Conservation (phyloP, 2,797 vertebrate species). For the Myiotriccus ornatus region DNA sequence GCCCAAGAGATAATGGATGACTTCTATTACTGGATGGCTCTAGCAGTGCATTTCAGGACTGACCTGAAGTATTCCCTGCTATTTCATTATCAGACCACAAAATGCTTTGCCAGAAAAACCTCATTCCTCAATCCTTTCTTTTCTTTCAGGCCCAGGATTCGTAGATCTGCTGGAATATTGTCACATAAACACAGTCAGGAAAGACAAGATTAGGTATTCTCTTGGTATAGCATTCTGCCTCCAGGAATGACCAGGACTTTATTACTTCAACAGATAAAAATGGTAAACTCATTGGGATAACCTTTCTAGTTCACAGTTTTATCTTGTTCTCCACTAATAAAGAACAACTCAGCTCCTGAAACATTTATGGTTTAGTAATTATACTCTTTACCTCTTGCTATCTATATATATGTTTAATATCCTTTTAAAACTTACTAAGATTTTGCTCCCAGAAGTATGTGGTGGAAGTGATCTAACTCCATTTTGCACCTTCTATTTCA, state of each 20-base stretch:
- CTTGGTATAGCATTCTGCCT: not conserved
- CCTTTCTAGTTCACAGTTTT: not conserved
- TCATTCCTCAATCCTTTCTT: not conserved
- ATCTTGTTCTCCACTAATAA: not conserved
- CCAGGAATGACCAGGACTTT: not conserved
- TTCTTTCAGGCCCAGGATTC: not conserved
- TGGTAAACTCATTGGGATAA: not conserved
- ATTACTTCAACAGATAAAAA: not conserved
- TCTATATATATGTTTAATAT: not conserved
- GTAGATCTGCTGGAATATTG: not conserved
- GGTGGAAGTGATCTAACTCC: not conserved
- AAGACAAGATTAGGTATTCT: not conserved
- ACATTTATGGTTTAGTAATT: not conserved
- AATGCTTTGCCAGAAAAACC: not conserved
- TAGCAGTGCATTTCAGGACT: slow-evolving; percentile 2
- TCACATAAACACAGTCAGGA: not conserved
- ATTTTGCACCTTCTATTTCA: not conserved
- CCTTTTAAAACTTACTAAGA: not conserved
- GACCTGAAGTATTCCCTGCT: slow-evolving; percentile 1
- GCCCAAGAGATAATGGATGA: slow-evolving; percentile 25
- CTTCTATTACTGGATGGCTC: slow-evolving; percentile 33
- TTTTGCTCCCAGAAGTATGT: not conserved
- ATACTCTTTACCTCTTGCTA: not conserved
- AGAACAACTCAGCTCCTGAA: not conserved
- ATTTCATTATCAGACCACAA: not conserved